These are phyloP conservation scores for Penaeus indicus DNA, from an alignment of 1,140 invertebrate species.

Conservation along the genomic window DNA sequence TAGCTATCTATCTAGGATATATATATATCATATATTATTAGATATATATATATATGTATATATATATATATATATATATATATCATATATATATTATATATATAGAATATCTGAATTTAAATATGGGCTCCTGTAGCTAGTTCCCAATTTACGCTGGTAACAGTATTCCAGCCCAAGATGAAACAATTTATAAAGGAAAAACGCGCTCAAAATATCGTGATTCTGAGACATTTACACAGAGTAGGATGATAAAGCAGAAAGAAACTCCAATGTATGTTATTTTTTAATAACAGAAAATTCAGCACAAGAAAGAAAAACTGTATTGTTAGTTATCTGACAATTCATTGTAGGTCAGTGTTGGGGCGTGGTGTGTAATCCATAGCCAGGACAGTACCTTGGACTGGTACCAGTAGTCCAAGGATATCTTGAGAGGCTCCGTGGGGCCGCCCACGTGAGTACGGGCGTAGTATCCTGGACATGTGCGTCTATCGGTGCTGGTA, in stretches of 20 bases:
- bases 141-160: too few relatives aligned
- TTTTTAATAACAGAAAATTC: too few relatives aligned
- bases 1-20: neutral
- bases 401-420: constrained; percentile 2
- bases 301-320: too few relatives aligned
- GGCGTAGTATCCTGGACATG: constrained; percentile 9
- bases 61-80: neutral
- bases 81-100: constrained; percentile 26
- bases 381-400: constrained; percentile 8
- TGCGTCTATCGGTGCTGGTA: neutral
- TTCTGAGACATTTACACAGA: too few relatives aligned
- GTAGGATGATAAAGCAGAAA: too few relatives aligned
- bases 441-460: neutral
- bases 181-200: too few relatives aligned
- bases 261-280: too few relatives aligned
- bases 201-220: too few relatives aligned
- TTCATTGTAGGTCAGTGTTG: too few relatives aligned
- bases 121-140: neutral
- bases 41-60: neutral
- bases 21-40: neutral
- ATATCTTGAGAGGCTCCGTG: neutral
- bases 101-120: neutral
- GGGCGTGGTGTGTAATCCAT: neutral
- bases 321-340: too few relatives aligned
- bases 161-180: too few relatives aligned